Percentiles rank a stretch among this genome's conserved stretches.
Conservation (phyloP, 2,113 vertebrate species). For the Pterophyllum scalare region DNA sequence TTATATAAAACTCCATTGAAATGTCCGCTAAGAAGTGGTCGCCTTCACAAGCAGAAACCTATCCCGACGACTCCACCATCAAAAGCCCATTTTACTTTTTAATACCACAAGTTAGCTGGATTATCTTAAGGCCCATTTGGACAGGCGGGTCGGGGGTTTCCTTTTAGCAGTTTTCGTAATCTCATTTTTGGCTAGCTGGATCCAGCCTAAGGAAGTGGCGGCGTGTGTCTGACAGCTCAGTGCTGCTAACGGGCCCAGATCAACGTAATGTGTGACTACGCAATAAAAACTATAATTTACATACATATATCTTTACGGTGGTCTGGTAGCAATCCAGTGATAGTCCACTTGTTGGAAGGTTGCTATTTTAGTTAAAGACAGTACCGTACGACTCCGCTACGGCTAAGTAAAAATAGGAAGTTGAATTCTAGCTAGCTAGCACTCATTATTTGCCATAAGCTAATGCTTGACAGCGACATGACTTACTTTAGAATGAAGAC, state of each 20-base stretch:
- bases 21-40: background rate
- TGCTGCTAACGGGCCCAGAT: constrained; percentile 33
- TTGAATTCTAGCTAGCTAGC: constrained; percentile 27
- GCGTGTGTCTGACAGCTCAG: constrained; percentile 36
- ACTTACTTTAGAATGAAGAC: background rate
- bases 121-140: background rate
- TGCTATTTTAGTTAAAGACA: background rate
- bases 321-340: background rate
- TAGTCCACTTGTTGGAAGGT: background rate
- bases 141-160: fast-evolving
- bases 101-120: background rate
- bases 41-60: background rate
- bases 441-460: background rate
- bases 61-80: background rate
- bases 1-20: background rate
- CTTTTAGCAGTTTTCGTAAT: constrained; percentile 28
- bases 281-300: background rate
- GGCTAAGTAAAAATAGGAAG: constrained; percentile 51
- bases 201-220: constrained; percentile 13
- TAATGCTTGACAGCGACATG: background rate
- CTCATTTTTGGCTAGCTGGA: constrained; percentile 8
- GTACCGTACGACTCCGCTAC: too few relatives aligned
- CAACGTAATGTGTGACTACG: background rate
- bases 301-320: fast-evolving
- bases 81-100: background rate